phyloP scores from a whole-genome alignment of 2,888 invertebrate species.

The Timema podura region DNA sequence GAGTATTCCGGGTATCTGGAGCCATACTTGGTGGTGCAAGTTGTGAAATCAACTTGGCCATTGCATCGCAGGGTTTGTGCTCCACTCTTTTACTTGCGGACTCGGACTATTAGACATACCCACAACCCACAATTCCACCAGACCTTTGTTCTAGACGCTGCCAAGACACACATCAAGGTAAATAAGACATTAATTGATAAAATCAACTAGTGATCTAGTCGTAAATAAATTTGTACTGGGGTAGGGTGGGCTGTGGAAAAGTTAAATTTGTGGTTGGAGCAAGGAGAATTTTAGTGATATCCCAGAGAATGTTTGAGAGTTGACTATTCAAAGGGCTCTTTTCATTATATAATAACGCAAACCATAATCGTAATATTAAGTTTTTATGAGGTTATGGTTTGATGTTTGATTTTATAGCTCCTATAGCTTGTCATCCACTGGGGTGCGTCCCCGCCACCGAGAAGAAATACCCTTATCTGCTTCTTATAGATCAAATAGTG shows the following conservation, averaged over 20 bases:
- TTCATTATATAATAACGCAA: too few species aligned
- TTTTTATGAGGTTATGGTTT: too few species aligned
- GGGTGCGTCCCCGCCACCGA: too few species aligned
- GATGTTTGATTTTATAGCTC: too few species aligned
- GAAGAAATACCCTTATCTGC: too few species aligned
- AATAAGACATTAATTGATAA: conserved; percentile 9
- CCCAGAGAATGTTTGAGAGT: not conserved
- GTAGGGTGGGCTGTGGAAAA: too few species aligned
- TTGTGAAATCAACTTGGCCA: conserved; percentile 43
- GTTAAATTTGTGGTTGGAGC: too few species aligned
- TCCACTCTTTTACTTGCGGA: conserved; percentile 44
- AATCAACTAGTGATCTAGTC: not conserved
- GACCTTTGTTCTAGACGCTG: conserved; percentile 45
- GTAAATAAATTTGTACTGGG: too few species aligned
- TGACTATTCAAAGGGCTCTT: not conserved
- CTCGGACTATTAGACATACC: conserved; percentile 44
- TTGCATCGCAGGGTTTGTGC: conserved; percentile 40
- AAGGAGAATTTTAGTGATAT: not conserved
- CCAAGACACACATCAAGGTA: conserved; percentile 44
- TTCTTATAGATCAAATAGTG: too few species aligned
- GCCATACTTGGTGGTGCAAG: conserved; percentile 43
- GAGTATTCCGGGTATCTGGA: conserved; percentile 47
- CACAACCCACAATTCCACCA: conserved; percentile 46
- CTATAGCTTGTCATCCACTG: too few species aligned
- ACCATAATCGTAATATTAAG: too few species aligned